Conservation (phyloP, 2,888 invertebrate species). For the Embidobia sp. region DNA sequence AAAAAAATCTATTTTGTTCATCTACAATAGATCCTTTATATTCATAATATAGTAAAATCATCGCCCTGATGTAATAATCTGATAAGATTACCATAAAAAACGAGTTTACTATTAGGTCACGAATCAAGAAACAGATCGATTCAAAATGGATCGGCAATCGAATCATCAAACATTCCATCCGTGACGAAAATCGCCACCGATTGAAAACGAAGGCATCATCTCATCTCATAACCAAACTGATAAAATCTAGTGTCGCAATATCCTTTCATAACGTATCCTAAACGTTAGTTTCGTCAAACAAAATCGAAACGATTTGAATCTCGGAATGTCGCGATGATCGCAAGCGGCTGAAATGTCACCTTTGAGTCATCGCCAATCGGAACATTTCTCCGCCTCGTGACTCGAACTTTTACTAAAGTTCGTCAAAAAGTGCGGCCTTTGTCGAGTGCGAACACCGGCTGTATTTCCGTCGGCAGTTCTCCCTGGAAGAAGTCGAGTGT, state of each 20-base stretch:
- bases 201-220: slow-evolving; percentile 41
- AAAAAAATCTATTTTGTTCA: too few species aligned
- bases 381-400: slow-evolving; percentile 31
- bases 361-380: slow-evolving; percentile 36
- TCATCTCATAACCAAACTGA: slow-evolving; percentile 21
- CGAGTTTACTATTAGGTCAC: too few species aligned
- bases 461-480: slow-evolving; percentile 58
- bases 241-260: slow-evolving; percentile 48
- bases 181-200: slow-evolving; percentile 29
- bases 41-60: too few species aligned
- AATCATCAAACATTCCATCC: background rate
- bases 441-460: slow-evolving; percentile 38
- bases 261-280: slow-evolving; percentile 40
- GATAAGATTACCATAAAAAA: too few species aligned
- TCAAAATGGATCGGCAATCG: background rate
- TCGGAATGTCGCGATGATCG: background rate
- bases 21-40: too few species aligned
- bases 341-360: slow-evolving; percentile 21
- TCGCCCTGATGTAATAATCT: too few species aligned
- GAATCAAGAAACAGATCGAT: too few species aligned
- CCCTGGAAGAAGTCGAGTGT: slow-evolving; percentile 73
- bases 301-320: slow-evolving; percentile 12
- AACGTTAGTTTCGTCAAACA: slow-evolving; percentile 22
- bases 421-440: slow-evolving; percentile 49
- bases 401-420: slow-evolving; percentile 44